Evolutionary conservation across 2,113 vertebrate genomes (phyloP).

Genomic region (Laticauda colubrina): DNA sequence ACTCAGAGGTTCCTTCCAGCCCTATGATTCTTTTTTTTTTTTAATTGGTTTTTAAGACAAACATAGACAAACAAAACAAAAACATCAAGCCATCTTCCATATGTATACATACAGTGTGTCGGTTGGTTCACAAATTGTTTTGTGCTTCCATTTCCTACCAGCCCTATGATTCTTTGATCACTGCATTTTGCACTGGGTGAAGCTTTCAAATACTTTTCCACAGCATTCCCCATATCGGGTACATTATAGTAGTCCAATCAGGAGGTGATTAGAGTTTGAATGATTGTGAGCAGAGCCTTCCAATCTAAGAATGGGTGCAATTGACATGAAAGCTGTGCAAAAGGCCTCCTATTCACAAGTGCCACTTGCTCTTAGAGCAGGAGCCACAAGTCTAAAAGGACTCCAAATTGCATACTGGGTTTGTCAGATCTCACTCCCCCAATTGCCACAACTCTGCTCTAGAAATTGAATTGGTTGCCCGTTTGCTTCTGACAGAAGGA

Average conservation of each 20-base stretch:
- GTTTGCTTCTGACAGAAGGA: not conserved
- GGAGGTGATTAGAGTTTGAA: not conserved
- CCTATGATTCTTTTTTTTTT: not conserved
- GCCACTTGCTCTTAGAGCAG: not conserved
- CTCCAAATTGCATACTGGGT: not conserved
- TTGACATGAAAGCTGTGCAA: not conserved
- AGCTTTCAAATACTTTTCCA: not conserved
- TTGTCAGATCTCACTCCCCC: not conserved
- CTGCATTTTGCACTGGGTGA: not conserved
- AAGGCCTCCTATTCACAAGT: not conserved
- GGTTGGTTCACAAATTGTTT: no score
- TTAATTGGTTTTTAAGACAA: no score
- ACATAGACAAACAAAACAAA: no score
- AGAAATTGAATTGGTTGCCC: not conserved
- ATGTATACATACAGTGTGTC: no score
- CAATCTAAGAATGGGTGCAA: not conserved
- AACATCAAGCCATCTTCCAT: no score
- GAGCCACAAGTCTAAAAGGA: not conserved
- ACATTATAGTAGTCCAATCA: not conserved
- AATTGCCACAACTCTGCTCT: not conserved
- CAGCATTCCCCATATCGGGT: not conserved
- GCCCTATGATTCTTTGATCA: not conserved
- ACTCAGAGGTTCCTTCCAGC: not conserved
- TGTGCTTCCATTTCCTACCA: no score
- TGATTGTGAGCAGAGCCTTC: not conserved